Base-by-base conservation (phyloP, 2,888 invertebrate species). In the Noctua janthe region DNA sequence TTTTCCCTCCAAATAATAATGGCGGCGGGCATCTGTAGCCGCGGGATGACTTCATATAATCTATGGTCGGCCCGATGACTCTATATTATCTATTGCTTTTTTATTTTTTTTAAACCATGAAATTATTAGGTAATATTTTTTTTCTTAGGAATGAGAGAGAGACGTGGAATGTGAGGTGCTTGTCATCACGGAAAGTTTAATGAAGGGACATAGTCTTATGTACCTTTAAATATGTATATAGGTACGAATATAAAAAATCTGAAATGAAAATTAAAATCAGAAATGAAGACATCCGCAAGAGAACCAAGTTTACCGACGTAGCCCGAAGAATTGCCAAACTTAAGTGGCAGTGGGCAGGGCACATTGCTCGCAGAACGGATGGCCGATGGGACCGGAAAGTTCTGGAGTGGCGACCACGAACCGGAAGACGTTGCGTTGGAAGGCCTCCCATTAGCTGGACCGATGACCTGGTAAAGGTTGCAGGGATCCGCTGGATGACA, bases 41-140 rank as follows among this genome's bases (percentile, higher is more conserved):
- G 92, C 94, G 93, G 95, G 95, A 96, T 96, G 96, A 95, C 96
- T 96, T 94, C 92, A 95, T 96, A 96, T 95, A 95, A 96, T 95
- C 95, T 96, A 95, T 95, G 95, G 94, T 91, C 93, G 83, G 85
- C 88, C 85, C 92, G 95, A 96, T 95, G 96, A 95, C 95, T 96
- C 94, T 96, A 96, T 96, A 95, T 95, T 95, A 96, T 94, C 95
- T 95, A 93, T 94, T 93, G 88, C 91, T 92, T 91, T 93, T 89
- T 90, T 89, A 86, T 88, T 92, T 91, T 84, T 87, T 85, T 77
- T 70, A 54, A 70, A 64, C 78, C 86, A 85, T 91, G 89, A 92
- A 94, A 93, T 94, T 94, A 91, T 90, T 89, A 90, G 89, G 87
- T 85, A 90, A 90, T 90, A 85, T 82, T 66, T 78, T 86, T 85